Base-by-base conservation (phyloP, 2,113 vertebrate species). In the Myiagra hebetior region DNA sequence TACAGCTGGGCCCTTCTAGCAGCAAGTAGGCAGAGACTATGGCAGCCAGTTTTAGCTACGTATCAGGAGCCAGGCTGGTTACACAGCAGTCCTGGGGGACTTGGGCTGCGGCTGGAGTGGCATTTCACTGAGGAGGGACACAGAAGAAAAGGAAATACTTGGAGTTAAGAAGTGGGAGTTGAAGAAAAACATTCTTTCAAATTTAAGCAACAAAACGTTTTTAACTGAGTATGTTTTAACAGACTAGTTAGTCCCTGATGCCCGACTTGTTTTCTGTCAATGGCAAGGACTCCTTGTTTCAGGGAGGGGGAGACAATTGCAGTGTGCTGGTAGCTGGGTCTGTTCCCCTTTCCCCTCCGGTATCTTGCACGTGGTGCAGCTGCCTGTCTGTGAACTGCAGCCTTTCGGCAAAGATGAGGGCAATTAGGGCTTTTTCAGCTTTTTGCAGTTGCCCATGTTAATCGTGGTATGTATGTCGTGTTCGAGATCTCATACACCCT, bases 311-410 rank as follows among this genome's bases (percentile, higher is more conserved):
- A 12, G 5, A 0, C 3, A 15, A 2, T 28, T 9, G 22, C 2
- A 1, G 15, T 2, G 28, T 15, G 42, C 19, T 39, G 62, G 53
- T 2, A 26, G 44, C 47, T 16, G 53, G 30, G 6, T 11, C 31
- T 26, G 8, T 13, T 1, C 20, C 50, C 2, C 0, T 3, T 16
- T 4, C 6, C 20, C 35, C 23, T 19, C 24, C 18, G 4, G 2
- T 2, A 2, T 5, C 52, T 56, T 1, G 1, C 13, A 6, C 0
- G 0, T 9, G 31, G 30, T 10, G 44, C 44, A 19, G 19, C 44
- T 12, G 10, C 37, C 13, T 15, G 47, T 37, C 27, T 37, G 74
- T 1, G 0, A 11, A 3, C 24, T 12, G 55, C 13, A 3, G 47
- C 17, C n/a, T 33, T 18, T 5, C n/a, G 4, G 64, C 30, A 17